A percentile compares a stretch with the other conserved stretches of the same genome.
Evolutionary conservation across 2,888 invertebrate species (phyloP).

Genomic region (Orthosia gracilis): DNA sequence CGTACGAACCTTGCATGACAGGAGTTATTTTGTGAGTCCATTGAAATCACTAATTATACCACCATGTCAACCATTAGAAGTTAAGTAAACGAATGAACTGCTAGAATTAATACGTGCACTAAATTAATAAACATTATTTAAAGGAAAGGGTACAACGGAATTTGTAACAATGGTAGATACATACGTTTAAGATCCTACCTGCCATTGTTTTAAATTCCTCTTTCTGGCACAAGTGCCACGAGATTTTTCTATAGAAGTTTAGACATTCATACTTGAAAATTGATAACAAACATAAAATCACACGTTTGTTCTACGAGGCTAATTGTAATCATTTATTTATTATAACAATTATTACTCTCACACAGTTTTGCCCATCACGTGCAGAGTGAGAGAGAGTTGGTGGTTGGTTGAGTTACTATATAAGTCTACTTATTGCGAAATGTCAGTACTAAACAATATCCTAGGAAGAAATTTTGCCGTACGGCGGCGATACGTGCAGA

Average conservation of each 20-base stretch:
- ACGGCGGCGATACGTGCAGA: too few relatives aligned
- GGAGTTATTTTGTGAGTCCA: neutral
- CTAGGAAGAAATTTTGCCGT: too few relatives aligned
- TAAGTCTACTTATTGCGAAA: too few relatives aligned
- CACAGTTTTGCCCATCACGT: too few relatives aligned
- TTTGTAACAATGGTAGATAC: constrained; percentile 30
- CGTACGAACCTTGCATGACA: constrained; percentile 22
- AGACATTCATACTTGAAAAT: neutral
- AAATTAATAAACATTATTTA: constrained; percentile 22
- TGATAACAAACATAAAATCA: neutral
- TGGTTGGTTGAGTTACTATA: too few relatives aligned
- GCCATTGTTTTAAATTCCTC: too few relatives aligned
- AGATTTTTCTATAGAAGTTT: neutral
- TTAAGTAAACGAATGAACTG: constrained; percentile 8
- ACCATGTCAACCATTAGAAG: neutral
- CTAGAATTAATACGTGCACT: neutral
- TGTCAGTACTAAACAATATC: too few relatives aligned
- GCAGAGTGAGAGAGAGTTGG: too few relatives aligned
- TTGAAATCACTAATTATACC: neutral
- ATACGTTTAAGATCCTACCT: too few relatives aligned
- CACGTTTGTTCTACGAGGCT: neutral
- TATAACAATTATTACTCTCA: too few relatives aligned
- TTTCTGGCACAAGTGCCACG: neutral
- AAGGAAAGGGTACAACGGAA: constrained; percentile 17
- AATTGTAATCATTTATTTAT: too few relatives aligned